A percentile compares a stretch with the other conserved stretches of the same genome.
These are phyloP conservation scores for Sinopyrophorus schimmeli DNA, from an alignment of 2,888 invertebrate genomes.

Conservation along the genomic window DNA sequence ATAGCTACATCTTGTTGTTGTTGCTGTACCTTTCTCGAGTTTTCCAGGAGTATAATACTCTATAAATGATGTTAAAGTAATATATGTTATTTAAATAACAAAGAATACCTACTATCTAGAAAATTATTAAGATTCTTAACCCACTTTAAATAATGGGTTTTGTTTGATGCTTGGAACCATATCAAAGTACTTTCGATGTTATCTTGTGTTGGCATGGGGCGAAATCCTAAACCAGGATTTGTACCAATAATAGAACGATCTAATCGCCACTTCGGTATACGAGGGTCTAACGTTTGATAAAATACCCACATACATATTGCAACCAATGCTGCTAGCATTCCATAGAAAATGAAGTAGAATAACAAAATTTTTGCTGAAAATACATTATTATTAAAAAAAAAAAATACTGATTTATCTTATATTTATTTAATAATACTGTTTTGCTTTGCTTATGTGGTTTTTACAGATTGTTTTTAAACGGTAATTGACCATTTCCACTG, in stretches of 20 bases:
- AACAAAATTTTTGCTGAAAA: constrained; percentile 85
- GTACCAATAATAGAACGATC: constrained; percentile 87
- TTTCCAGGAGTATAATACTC: constrained; percentile 54
- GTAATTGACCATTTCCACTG: no score
- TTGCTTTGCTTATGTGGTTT: no score
- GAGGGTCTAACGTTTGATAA: constrained; percentile 85
- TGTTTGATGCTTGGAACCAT: constrained; percentile 86
- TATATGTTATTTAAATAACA: no score
- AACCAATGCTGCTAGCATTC: constrained; percentile 87
- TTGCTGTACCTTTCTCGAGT: constrained; percentile 52
- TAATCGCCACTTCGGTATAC: constrained; percentile 87
- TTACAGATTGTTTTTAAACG: no score
- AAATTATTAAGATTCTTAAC: constrained; percentile 74
- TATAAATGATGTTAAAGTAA: constrained; percentile 37
- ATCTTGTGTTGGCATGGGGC: constrained; percentile 83
- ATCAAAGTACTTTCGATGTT: constrained; percentile 94
- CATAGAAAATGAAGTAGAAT: constrained; percentile 96
- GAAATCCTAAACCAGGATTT: constrained; percentile 95
- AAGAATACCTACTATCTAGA: constrained; percentile 72
- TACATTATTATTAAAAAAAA: constrained; percentile 20
- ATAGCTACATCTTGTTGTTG: constrained; percentile 50
- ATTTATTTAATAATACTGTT: no score
- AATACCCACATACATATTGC: constrained; percentile 95
- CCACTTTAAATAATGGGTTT: constrained; percentile 78
- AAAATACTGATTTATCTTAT: not conserved